Percentiles rank a stretch among this genome's conserved stretches.
Evolutionary conservation across 2,797 vertebrate genomes (phyloP).

Genomic region (Pseudochirops cupreus): DNA sequence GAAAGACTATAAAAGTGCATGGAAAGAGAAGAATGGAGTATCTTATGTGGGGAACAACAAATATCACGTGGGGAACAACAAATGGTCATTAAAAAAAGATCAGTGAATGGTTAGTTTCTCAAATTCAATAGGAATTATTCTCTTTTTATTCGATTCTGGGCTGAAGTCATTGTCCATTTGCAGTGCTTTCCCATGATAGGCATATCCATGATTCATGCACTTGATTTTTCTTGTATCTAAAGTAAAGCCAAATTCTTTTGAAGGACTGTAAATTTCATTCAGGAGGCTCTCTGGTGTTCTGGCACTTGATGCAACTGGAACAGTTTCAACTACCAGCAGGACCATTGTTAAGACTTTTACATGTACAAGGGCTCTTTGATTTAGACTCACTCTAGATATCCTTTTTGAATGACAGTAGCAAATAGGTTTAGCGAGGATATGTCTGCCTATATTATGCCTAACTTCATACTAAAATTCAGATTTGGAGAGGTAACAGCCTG

Average conservation of each 20-base stretch:
- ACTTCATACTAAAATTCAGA: background rate
- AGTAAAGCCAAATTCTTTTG: background rate
- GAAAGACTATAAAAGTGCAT: background rate
- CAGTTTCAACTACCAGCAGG: background rate
- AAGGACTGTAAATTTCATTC: background rate
- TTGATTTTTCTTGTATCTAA: background rate
- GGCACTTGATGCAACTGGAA: background rate
- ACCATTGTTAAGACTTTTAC: background rate
- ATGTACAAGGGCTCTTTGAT: background rate
- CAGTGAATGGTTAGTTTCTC: background rate
- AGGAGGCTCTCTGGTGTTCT: background rate
- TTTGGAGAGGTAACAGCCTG: background rate
- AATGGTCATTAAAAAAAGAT: background rate
- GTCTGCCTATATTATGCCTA: background rate
- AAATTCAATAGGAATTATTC: background rate
- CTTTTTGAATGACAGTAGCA: background rate
- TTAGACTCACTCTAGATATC: background rate
- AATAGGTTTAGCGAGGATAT: background rate
- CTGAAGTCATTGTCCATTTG: background rate
- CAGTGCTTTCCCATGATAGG: background rate
- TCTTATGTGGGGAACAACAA: background rate
- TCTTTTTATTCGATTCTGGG: background rate
- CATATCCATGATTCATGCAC: background rate
- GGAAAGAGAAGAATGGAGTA: background rate
- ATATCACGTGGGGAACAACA: background rate